Base-by-base conservation (phyloP, 2,888 invertebrate genomes). In the Oscheius sp. region DNA sequence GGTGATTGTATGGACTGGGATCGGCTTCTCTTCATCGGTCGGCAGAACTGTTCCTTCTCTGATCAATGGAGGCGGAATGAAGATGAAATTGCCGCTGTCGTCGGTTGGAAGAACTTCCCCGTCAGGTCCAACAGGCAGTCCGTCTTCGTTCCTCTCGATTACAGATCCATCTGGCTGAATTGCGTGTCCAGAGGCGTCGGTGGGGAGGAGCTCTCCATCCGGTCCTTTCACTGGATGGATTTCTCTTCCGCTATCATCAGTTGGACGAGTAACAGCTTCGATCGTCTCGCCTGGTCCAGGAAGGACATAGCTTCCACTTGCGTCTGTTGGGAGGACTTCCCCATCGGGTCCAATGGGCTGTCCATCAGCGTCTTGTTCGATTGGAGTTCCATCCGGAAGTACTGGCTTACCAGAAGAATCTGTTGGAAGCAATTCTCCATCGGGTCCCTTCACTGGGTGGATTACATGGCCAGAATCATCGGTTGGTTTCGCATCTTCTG, bases 161-260 rank as follows among this genome's bases (percentile, higher is more conserved):
- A 74, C 73, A 34, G 46, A 65, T 10, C 39, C 64, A 29, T 46
- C 64, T n/a, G 48, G 37, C 10, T 42, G 68, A 29, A 70, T 29
- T 39, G 65, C 33, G 37, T 63, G 57, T 17, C 66, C 66, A 23
- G 63, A 31, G 23, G 5, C 53, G 57, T 75, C 74, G 15, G 76
- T 79, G 27, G 81, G 78, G 6, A 82, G 53, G 15, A 76, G 78
- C 1, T 65, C 50, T 42, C 78, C 77, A 65, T 82, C 37, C 39
- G 25, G n/a, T n/a, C n/a, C n/a, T n/a, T n/a, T n/a, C n/a, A n/a
- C n/a, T n/a, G n/a, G n/a, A n/a, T n/a, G n/a, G n/a, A n/a, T n/a
- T n/a, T n/a, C n/a, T n/a, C n/a, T n/a, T n/a, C n/a, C n/a, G n/a
- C n/a, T n/a, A n/a, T n/a, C n/a, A n/a, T n/a, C 66, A 8, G 31